Conservation (phyloP, 2,797 vertebrate genomes). For the Myioborus melanocephalus region DNA sequence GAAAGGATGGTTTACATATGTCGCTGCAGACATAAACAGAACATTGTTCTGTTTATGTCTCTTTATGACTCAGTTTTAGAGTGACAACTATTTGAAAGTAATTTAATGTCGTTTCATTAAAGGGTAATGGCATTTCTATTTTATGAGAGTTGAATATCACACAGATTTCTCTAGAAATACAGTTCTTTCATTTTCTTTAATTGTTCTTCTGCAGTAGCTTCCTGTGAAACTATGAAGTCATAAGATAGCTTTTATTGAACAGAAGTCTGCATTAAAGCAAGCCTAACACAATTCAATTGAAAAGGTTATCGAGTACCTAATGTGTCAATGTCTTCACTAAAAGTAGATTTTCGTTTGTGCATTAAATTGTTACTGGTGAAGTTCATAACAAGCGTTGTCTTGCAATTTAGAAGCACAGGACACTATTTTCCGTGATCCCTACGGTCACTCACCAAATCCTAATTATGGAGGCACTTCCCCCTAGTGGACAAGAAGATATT, state of each 20-base stretch:
- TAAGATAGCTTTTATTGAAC: slow-evolving; percentile 57
- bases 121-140: slow-evolving; percentile 62
- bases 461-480: slow-evolving; percentile 15
- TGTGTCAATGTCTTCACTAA: neutral
- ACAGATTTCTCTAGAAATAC: slow-evolving; percentile 47
- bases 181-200: slow-evolving; percentile 45
- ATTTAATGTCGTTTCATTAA: slow-evolving; percentile 39
- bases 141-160: slow-evolving; percentile 20
- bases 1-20: neutral
- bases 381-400: neutral
- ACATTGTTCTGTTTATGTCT: neutral
- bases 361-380: neutral
- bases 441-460: neutral
- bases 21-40: neutral
- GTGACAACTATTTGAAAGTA: slow-evolving; percentile 53
- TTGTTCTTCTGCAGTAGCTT: slow-evolving; percentile 57
- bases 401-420: neutral
- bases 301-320: slow-evolving; percentile 13
- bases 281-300: slow-evolving; percentile 11
- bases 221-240: slow-evolving; percentile 27
- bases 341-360: neutral
- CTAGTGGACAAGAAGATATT: slow-evolving; percentile 29
- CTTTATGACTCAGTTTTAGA: slow-evolving; percentile 37
- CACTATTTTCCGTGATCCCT: neutral
- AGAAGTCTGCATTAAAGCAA: slow-evolving; percentile 45